Evolutionary conservation across 1,140 invertebrate genomes (phyloP), one percentile per base, ranked within the genome.

Genomic region (Papilio polyxenes): DNA sequence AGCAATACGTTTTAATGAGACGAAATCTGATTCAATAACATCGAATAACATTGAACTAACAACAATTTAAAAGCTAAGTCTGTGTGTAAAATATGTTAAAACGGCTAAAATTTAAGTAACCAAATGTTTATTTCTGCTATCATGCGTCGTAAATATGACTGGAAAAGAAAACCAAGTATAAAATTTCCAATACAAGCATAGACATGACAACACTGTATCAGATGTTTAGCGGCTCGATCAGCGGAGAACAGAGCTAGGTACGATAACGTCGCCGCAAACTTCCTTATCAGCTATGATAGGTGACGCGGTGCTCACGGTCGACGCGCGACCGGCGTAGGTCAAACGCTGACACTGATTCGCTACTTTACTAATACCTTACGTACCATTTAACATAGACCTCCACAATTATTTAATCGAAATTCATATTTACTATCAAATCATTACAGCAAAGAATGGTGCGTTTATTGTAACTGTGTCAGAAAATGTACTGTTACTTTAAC

Each of bases 271-370:
- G 23, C 62, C 49, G 80, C 80, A 75, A 81, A 79, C 53, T 20
- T 51, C 48, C 72, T 82, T 85, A 86, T 84, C 82, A 51, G 51
- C 40, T 15, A 20, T 76, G 84, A 85, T 83, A 81, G 81, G 77
- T 82, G 79, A 81, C 74, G 82, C 78, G 82, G 2, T 53, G 23
- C 44, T 76, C 74, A 74, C 49, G 79, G 72, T 65, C 77, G 74
- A 20, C 37, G 49, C 72, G n/a, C 31, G 37, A 23, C 74, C 44
- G 15, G 44, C 76, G 81, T 78, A 78, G 75, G 81, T 82, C 76
- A 82, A 77, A n/a, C 13, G 31, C 53, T 78, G 53, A 78, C 76
- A 78, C 53, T 78, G 49, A 59, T 78, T 78, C 75, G 76, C 13
- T 51, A 53, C 51, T 48, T 72, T n/a, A 49, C 74, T 10, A 75